These are phyloP conservation scores for Argopecten irradians DNA, from an alignment of 1,140 invertebrate genomes.

Conservation along the genomic window DNA sequence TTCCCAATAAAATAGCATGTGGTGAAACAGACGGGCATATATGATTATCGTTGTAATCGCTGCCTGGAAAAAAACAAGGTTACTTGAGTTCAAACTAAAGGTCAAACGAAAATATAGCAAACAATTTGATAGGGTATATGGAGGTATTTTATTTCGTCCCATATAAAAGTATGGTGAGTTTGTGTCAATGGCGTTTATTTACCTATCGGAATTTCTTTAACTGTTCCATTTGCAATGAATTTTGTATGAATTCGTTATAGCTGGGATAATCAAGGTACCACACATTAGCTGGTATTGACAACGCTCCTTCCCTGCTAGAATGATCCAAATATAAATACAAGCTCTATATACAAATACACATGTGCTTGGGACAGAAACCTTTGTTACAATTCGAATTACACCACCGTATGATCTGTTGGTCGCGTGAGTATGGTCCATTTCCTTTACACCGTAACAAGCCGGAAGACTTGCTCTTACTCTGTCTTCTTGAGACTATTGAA, in stretches of 20 bases:
- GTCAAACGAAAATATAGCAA: no score
- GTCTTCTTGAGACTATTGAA: neutral
- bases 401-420: slow-evolving; percentile 32
- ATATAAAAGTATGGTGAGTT: neutral
- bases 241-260: neutral
- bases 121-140: no score
- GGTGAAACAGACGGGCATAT: no score
- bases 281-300: neutral
- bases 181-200: neutral
- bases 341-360: slow-evolving; percentile 35
- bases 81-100: no score
- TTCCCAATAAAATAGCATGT: no score
- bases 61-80: no score
- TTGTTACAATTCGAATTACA: slow-evolving; percentile 43
- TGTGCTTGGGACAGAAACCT: slow-evolving; percentile 46
- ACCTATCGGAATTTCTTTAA: neutral
- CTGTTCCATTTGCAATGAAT: neutral
- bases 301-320: neutral
- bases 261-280: neutral
- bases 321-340: neutral
- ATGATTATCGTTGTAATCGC: no score
- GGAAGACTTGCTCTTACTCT: neutral
- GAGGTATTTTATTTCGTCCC: no score
- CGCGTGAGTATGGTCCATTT: slow-evolving; percentile 29
- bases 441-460: slow-evolving; percentile 33